phyloP scores from a whole-genome alignment of 2,113 vertebrate genomes.

The Urocitellus parryii region DNA sequence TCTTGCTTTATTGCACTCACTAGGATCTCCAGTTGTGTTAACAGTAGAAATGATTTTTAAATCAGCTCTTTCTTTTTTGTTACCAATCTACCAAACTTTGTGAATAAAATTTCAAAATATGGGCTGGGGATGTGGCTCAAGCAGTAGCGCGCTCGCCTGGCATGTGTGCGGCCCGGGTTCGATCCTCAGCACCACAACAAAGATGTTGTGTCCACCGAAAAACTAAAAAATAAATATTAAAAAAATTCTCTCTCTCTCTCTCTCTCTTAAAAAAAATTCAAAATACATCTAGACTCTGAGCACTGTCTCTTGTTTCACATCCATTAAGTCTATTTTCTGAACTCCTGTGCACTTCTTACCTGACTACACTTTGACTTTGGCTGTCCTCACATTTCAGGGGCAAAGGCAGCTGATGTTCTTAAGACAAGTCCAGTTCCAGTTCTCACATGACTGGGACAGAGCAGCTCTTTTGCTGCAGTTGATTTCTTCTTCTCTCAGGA shows the following conservation, averaged over 20 bases:
- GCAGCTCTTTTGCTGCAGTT: neutral
- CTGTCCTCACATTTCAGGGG: neutral
- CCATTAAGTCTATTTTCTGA: neutral
- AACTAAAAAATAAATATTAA: no score
- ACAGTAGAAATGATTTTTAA: neutral
- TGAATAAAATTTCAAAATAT: constrained; percentile 13
- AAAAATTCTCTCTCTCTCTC: no score
- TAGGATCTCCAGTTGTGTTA: neutral
- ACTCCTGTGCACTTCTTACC: neutral
- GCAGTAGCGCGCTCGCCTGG: no score
- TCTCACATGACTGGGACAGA: neutral
- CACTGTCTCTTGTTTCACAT: neutral
- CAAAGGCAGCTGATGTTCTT: neutral
- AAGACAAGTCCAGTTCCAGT: neutral
- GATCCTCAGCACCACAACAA: no score
- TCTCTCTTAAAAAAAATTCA: no score
- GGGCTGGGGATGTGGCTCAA: no score
- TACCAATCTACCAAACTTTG: neutral
- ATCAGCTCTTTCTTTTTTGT: neutral
- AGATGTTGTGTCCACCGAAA: no score
- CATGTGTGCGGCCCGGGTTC: no score
- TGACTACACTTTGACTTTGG: neutral
- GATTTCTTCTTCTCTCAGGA: neutral
- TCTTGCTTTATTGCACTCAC: constrained; percentile 42
- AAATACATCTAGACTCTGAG: neutral